Conservation (phyloP, 2,888 invertebrate species). For the Hirtodrosophila trivittata region DNA sequence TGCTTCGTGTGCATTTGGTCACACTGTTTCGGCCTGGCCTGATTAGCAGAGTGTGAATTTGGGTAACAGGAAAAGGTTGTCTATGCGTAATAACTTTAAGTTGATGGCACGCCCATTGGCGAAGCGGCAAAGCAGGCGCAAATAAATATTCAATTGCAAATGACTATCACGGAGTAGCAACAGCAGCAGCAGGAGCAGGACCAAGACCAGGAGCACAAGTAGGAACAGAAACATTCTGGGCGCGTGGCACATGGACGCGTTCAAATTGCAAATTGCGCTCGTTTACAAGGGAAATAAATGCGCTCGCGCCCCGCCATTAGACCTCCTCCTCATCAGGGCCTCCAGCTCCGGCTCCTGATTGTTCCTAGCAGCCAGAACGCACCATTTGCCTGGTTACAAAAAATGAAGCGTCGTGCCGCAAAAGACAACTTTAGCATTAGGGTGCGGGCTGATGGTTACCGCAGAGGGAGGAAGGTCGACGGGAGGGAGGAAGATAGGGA, state of each 20-base stretch:
- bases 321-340: constrained; percentile 11
- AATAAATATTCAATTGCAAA: constrained; percentile 73
- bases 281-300: constrained; percentile 79
- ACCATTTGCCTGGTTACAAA: constrained; percentile 53
- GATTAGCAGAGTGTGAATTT: constrained; percentile 4
- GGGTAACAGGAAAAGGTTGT: constrained; percentile 26
- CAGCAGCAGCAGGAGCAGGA: background rate
- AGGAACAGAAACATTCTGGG: background rate
- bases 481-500: background rate
- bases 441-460: background rate
- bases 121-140: constrained; percentile 15
- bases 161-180: constrained; percentile 7
- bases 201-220: too few relatives aligned
- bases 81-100: constrained; percentile 63
- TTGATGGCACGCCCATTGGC: constrained; percentile 47
- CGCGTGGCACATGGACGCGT: constrained; percentile 56
- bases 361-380: background rate
- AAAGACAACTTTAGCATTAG: constrained; percentile 52
- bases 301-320: constrained; percentile 56
- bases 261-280: constrained; percentile 78
- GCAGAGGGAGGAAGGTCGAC: too few relatives aligned
- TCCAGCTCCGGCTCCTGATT: background rate
- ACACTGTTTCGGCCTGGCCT: background rate
- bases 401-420: constrained; percentile 72
- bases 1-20: constrained; percentile 5